phyloP scores from a whole-genome alignment of 2,797 vertebrate species.

The Manis crassicaudata region DNA sequence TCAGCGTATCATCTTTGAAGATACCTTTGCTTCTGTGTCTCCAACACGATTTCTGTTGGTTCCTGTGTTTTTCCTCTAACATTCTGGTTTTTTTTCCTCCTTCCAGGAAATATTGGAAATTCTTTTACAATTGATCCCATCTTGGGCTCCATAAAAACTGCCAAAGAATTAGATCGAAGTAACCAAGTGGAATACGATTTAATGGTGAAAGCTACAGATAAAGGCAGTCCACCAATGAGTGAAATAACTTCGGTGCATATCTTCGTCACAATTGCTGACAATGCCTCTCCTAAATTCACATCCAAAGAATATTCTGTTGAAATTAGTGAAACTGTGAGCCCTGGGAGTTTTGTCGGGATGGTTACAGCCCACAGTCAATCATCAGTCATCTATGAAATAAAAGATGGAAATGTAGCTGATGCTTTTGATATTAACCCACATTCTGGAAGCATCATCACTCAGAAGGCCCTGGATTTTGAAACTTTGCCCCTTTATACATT shows the following conservation, averaged over 20 bases:
- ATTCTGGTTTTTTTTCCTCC: conserved; percentile 35
- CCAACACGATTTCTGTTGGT: not conserved
- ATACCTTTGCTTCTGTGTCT: not conserved
- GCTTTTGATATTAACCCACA: conserved; percentile 96
- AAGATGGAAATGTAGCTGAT: conserved; percentile 91
- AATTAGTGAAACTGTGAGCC: conserved; percentile 90
- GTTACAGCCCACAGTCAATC: conserved; percentile 94
- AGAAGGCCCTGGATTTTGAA: conserved; percentile 94
- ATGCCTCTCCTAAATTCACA: conserved; percentile 94
- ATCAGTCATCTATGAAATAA: conserved; percentile 96
- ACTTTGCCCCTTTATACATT: conserved; percentile 89
- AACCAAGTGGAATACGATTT: conserved; percentile 93
- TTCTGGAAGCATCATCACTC: conserved; percentile 94
- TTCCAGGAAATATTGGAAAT: conserved; percentile 96
- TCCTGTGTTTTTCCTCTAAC: conserved; percentile 5
- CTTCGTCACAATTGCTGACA: conserved; percentile 94
- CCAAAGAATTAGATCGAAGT: conserved; percentile 94
- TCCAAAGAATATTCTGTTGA: conserved; percentile 93
- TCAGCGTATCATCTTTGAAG: not conserved
- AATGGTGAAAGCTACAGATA: conserved; percentile 93
- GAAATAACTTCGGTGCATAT: conserved; percentile 91
- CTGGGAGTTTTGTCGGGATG: conserved; percentile 93
- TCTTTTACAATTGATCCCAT: conserved; percentile 94
- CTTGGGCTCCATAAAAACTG: conserved; percentile 93
- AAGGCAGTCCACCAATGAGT: conserved; percentile 91